A percentile compares a stretch with the other conserved stretches of the same genome.
These are phyloP conservation scores for Drosophila gaucha DNA, from an alignment of 2,888 invertebrate species.

Conservation along the genomic window DNA sequence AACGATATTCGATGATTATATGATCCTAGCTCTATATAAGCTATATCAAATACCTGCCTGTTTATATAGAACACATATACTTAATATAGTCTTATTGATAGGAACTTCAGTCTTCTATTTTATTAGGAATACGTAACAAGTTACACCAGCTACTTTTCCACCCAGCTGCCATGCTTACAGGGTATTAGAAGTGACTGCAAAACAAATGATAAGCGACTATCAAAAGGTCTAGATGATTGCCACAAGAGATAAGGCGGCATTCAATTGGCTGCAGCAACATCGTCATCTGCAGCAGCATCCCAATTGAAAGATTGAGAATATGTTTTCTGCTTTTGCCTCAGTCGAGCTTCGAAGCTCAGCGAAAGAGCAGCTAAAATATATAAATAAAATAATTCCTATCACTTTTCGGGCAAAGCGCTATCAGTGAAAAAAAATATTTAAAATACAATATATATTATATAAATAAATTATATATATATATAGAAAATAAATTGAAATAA, in stretches of 20 bases:
- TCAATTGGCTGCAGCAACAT: slow-evolving; percentile 58
- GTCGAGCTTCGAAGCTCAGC: slow-evolving; percentile 70
- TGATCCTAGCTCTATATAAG: no score
- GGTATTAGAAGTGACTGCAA: slow-evolving; percentile 33
- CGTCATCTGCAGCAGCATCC: slow-evolving; percentile 14
- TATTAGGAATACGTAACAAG: no score
- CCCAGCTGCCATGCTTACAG: background rate
- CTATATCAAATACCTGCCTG: no score
- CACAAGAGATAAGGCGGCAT: slow-evolving; percentile 47
- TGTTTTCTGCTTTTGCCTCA: slow-evolving; percentile 20
- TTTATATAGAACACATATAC: no score
- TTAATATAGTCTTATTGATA: no score
- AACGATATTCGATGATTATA: no score
- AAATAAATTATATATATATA: slow-evolving; percentile 21
- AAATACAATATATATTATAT: slow-evolving; percentile 15
- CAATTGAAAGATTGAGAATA: slow-evolving; percentile 4
- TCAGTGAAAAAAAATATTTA: slow-evolving; percentile 29
- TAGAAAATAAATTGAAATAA: slow-evolving; percentile 6
- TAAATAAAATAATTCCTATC: slow-evolving; percentile 15
- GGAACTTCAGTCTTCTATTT: no score
- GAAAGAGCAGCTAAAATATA: slow-evolving; percentile 34
- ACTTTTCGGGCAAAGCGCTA: slow-evolving; percentile 34
- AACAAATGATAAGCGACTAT: slow-evolving; percentile 63
- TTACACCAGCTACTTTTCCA: background rate
- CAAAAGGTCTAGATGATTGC: slow-evolving; percentile 58